phyloP scores from a whole-genome alignment of 2,797 vertebrate genomes.

The Scarus forsteni region DNA sequence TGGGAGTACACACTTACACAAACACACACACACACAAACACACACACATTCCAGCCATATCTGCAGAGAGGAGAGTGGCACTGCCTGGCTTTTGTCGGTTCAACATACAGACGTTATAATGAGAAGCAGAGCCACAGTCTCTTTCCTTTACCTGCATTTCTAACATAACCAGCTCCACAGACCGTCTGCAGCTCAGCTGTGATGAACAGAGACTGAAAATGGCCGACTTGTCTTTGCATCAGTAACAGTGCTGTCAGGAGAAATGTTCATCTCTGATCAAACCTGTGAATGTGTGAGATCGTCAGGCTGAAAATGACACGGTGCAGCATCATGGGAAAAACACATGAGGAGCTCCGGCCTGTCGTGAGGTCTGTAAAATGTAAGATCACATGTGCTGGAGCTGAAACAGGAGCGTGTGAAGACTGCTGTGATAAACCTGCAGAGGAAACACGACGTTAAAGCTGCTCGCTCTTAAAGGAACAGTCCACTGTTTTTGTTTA shows the following conservation, averaged over 20 bases:
- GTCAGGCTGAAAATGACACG: slow-evolving; percentile 2
- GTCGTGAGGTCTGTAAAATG: not conserved
- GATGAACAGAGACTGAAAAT: slow-evolving; percentile 17
- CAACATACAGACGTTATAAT: slow-evolving; percentile 39
- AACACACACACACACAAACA: not conserved
- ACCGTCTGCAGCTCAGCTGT: no score
- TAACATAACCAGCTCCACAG: no score
- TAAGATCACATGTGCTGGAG: not conserved
- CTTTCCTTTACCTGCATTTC: no score
- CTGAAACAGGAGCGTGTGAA: not conserved
- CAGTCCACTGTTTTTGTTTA: no score
- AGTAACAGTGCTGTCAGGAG: not conserved
- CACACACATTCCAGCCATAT: slow-evolving; percentile 49
- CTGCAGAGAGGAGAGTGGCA: slow-evolving; percentile 39
- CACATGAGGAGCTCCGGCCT: not conserved
- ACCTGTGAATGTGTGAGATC: slow-evolving; percentile 3
- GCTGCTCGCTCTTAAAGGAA: no score
- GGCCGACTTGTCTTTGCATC: not conserved
- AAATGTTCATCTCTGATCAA: slow-evolving; percentile 6
- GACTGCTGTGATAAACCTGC: not conserved
- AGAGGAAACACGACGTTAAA: not conserved
- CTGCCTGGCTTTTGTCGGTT: slow-evolving; percentile 49
- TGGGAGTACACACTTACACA: slow-evolving; percentile 27
- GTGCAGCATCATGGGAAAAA: not conserved
- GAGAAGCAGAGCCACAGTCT: slow-evolving; percentile 41